phyloP scores from a whole-genome alignment of 1,140 invertebrate species.

The Heliconius himera region DNA sequence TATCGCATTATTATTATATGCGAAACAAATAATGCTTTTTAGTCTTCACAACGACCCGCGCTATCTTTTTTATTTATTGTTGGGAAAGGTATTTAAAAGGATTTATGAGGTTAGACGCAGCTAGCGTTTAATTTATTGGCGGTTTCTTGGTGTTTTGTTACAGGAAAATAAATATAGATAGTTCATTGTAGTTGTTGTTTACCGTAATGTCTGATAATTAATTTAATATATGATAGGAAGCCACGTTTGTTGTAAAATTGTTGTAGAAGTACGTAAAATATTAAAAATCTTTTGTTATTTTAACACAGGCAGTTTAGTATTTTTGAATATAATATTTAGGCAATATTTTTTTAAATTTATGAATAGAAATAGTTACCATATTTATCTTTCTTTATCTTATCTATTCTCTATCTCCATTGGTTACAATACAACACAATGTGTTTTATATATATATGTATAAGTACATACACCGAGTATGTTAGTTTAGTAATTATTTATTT shows the following conservation, averaged over 20 bases:
- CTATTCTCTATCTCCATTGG: too few species aligned
- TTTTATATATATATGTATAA: not conserved
- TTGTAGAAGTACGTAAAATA: not conserved
- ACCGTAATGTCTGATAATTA: not conserved
- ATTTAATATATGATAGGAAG: not conserved
- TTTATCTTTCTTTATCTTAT: too few species aligned
- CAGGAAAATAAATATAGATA: slow-evolving; percentile 24
- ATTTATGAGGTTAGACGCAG: slow-evolving; percentile 46
- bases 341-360: too few species aligned
- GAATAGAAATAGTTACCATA: too few species aligned
- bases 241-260: not conserved
- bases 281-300: too few species aligned
- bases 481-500: not conserved
- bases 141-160: slow-evolving; percentile 29
- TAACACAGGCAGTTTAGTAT: too few species aligned
- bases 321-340: too few species aligned
- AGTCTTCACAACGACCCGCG: slow-evolving; percentile 50
- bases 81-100: slow-evolving; percentile 61
- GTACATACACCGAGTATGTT: not conserved
- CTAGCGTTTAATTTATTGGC: slow-evolving; percentile 28
- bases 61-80: slow-evolving; percentile 67
- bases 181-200: not conserved
- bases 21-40: slow-evolving; percentile 72
- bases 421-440: not conserved
- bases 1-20: slow-evolving; percentile 79